These are phyloP conservation scores for Periparus ater DNA, from an alignment of 2,797 vertebrate species.

Conservation along the genomic window DNA sequence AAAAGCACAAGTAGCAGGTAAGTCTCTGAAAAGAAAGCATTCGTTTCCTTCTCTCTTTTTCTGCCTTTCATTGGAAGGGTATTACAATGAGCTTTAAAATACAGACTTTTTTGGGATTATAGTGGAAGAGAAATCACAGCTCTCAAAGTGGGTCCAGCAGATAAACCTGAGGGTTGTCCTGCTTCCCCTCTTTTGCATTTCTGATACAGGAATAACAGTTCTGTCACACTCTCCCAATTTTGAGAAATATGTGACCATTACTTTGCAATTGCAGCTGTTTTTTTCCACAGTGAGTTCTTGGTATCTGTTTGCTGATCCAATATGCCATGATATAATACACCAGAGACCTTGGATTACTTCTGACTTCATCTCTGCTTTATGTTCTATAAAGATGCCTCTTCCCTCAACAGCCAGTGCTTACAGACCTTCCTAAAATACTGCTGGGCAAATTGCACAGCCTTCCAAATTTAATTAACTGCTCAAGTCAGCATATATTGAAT, in stretches of 20 bases:
- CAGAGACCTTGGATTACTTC: constrained; percentile 8
- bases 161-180: not conserved
- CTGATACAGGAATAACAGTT: not conserved
- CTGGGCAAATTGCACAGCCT: constrained; percentile 14
- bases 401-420: not conserved
- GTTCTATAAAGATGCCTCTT: constrained; percentile 31
- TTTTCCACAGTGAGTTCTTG: constrained; percentile 3
- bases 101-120: not conserved
- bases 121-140: not conserved
- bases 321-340: not conserved
- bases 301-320: constrained; percentile 3
- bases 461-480: constrained; percentile 49
- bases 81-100: not conserved
- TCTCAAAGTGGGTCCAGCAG: not conserved
- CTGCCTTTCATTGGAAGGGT: not conserved
- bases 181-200: not conserved
- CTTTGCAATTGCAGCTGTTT: not conserved
- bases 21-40: not conserved
- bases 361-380: constrained; percentile 40
- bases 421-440: constrained; percentile 45
- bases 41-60: not conserved
- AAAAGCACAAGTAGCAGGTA: not conserved
- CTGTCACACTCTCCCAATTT: not conserved
- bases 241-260: not conserved
- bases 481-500: constrained; percentile 1